Conservation (phyloP, 2,113 vertebrate species). For the Emydura subglobosa region DNA sequence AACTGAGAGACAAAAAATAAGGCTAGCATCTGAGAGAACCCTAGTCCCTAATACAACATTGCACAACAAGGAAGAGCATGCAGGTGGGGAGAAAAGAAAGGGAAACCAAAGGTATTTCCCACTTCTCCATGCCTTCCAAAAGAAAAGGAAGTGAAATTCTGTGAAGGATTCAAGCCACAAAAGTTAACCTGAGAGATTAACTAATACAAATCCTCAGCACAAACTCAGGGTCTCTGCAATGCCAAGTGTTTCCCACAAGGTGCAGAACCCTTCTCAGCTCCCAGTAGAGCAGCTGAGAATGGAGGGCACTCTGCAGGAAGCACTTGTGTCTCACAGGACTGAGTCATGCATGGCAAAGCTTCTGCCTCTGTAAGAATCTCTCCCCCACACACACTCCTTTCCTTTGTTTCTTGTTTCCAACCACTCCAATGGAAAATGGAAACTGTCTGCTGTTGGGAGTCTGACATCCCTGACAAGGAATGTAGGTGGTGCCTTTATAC, state of each 20-base stretch:
- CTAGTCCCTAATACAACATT: neutral
- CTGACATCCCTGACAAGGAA: neutral
- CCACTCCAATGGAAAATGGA: neutral
- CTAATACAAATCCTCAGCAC: neutral
- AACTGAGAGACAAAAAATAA: neutral
- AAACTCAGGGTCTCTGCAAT: neutral
- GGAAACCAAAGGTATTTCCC: neutral
- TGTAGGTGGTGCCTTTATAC: neutral
- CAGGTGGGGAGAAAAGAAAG: neutral
- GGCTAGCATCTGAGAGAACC: neutral
- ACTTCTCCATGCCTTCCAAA: neutral
- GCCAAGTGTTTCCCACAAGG: neutral
- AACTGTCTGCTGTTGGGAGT: neutral
- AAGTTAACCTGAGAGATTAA: neutral
- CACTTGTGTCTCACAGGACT: neutral
- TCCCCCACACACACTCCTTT: neutral
- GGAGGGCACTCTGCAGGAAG: neutral
- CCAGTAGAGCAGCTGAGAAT: neutral
- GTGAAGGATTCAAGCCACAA: neutral
- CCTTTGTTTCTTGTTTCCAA: neutral
- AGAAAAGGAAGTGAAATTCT: neutral
- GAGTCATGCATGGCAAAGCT: neutral
- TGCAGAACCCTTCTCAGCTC: neutral
- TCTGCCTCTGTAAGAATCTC: neutral
- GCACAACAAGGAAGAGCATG: neutral